These are phyloP conservation scores for Drosophila antonietae DNA, from an alignment of 2,888 invertebrate genomes.

Conservation along the genomic window DNA sequence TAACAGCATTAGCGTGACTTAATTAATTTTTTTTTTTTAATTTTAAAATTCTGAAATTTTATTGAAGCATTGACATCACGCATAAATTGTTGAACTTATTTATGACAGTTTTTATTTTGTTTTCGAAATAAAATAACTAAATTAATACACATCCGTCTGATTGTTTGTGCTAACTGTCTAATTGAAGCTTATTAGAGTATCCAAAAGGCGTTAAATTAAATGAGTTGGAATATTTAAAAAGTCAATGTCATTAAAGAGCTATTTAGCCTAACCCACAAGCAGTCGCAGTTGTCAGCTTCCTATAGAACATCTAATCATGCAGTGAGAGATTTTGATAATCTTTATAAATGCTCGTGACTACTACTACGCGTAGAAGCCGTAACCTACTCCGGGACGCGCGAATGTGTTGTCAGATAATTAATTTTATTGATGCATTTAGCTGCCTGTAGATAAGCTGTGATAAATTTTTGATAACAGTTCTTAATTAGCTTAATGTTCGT, in stretches of 20 bases:
- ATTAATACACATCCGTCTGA: neutral
- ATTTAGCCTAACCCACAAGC: neutral
- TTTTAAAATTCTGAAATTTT: neutral
- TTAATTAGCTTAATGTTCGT: constrained; percentile 12
- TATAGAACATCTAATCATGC: constrained; percentile 23
- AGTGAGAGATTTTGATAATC: constrained; percentile 9
- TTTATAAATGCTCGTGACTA: constrained; percentile 27
- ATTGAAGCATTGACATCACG: neutral
- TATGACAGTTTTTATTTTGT: no score
- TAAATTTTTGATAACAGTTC: constrained; percentile 51
- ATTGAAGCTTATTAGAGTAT: constrained; percentile 14
- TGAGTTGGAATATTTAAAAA: neutral
- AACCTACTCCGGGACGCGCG: constrained; percentile 5
- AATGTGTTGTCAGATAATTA: constrained; percentile 54
- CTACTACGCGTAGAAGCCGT: constrained; percentile 6
- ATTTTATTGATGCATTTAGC: constrained; percentile 72
- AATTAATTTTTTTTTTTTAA: neutral
- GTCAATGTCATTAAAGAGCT: neutral
- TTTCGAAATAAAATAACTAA: neutral
- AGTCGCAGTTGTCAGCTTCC: constrained; percentile 7
- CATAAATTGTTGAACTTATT: neutral
- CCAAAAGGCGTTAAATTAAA: constrained; percentile 2
- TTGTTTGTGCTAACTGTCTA: neutral
- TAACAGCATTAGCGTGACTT: constrained; percentile 25
- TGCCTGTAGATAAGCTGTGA: constrained; percentile 62